phyloP scores from a whole-genome alignment of 2,888 invertebrate species.

The Isoperla grammatica region DNA sequence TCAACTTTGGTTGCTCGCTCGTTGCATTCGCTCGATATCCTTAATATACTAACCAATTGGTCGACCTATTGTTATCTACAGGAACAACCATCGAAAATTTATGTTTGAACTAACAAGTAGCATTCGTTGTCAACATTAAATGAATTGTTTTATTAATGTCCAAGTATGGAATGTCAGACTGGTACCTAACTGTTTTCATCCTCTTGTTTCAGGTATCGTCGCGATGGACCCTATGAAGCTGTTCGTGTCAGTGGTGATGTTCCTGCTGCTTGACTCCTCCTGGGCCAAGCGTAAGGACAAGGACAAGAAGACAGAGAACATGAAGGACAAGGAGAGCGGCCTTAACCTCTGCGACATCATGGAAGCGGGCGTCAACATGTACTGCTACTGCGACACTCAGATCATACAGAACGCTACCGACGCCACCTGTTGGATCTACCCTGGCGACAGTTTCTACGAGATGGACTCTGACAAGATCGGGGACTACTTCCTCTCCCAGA shows the following conservation, averaged over 20 bases:
- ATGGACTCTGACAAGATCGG: conserved; percentile 46
- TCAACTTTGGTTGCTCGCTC: too few species aligned
- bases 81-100: too few species aligned
- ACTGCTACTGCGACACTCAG: conserved; percentile 61
- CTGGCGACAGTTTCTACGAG: conserved; percentile 48
- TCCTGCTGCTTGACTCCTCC: background rate
- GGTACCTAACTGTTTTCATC: too few species aligned
- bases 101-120: too few species aligned
- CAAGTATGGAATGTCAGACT: too few species aligned
- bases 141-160: too few species aligned
- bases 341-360: conserved; percentile 55
- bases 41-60: too few species aligned
- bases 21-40: too few species aligned
- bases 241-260: background rate
- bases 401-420: conserved; percentile 56
- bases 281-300: conserved; percentile 5
- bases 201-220: background rate
- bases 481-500: conserved; percentile 66
- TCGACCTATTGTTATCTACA: too few species aligned
- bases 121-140: too few species aligned
- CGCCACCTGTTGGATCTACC: conserved; percentile 74
- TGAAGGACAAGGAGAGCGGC: conserved; percentile 5
- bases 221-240: background rate
- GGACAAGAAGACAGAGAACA: conserved; percentile 9
- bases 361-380: conserved; percentile 44